Evolutionary conservation across 2,113 vertebrate genomes (phyloP), one percentile per base, ranked within the genome.

Genomic region (Mola mola): DNA sequence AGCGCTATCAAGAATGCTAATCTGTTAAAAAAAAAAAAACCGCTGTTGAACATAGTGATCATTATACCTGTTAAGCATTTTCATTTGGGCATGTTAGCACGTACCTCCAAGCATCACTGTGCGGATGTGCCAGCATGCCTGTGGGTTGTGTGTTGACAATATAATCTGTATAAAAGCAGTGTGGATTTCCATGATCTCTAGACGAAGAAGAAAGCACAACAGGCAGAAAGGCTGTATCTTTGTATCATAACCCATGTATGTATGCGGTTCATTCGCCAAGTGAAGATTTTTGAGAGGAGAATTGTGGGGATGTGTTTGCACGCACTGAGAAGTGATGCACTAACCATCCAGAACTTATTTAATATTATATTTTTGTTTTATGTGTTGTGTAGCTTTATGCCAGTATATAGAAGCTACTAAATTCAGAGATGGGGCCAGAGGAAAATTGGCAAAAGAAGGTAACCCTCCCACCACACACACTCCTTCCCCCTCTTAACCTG

Each of bases 331-430:
- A 87, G 82, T 85, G 80, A 87, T 86, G 79, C 69, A 42, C 78
- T 72, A 64, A 74, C 78, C 61, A 41, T 61, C 17, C 34, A 44
- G 44, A 79, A 89, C 79, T 84, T 91, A 92, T 73, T 93, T 94
- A 95, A 92, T 88, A 83, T 88, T 81, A 81, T 84, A 36, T 72
- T 94, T 92, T 96, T 96, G 91, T 95, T 95, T 95, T 92, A 92
- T 97, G 93, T 97, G 92, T 95, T 91, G 91, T 95, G 89, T 96
- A 99, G 96, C 97, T 88, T 94, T 98, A 95, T 98, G 96, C 95
- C 94, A 99, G 92, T 98, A 96, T 95, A 95, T 99, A 94, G 93
- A 96, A 88, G 95, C 95, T 93, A 96, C 96, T 98, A 98, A 97
- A 97, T 93, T 91, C 94, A 96, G 91, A 93, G 95, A 95, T 92